Evolutionary conservation across 64 coral and sea anemone genomes (phyloP), one percentile per base, ranked within the genome.

Genomic region (Pocillopora verrucosa): DNA sequence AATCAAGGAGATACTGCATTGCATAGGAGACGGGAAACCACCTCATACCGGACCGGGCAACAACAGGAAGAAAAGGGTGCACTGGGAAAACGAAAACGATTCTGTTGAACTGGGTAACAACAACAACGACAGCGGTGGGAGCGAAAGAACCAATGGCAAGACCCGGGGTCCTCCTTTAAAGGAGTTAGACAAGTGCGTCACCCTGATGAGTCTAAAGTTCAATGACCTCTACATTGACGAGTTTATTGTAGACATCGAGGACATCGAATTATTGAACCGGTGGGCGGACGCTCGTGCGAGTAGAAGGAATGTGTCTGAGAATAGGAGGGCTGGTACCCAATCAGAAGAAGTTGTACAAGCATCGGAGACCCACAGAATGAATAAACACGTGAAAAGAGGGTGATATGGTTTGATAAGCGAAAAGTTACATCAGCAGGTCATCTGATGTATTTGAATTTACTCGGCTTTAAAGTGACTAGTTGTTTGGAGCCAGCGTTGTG

Each of bases 221-320:
- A 88, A 77, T 88, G 59, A 75, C 16, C 12, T 74, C 25, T 88
- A 88, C 30, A 60, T 76, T 76, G 68, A 74, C 58, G 86, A 77
- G 72, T 88, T 88, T 16, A 61, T 51, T 12, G 70, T 10, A 13
- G 86, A 88, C 24, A 51, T 51, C 1, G 41, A 51, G 41, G 41
- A 51, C 41, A n/a, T 88, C 19, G 58, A 63, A 13, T 24, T 73
- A 7, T 5, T 86, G n/a, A 41, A 11, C 20, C 12, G 72, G 36
- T 81, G 79, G 79, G 4, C 61, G 0, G 59, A 81, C 16, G 56
- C 79, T 26, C 59, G 59, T 62, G 12, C 58, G 60, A 30, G 59
- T 17, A 12, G 59, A 36, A 81, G 14, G 79, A 59, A 10, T 10
- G 57, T 12, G 10, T 2, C 57, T 13, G 56, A 79, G 61, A 24